Evolutionary conservation across 2,113 vertebrate species (phyloP).

Genomic region (Epinephelus moara): DNA sequence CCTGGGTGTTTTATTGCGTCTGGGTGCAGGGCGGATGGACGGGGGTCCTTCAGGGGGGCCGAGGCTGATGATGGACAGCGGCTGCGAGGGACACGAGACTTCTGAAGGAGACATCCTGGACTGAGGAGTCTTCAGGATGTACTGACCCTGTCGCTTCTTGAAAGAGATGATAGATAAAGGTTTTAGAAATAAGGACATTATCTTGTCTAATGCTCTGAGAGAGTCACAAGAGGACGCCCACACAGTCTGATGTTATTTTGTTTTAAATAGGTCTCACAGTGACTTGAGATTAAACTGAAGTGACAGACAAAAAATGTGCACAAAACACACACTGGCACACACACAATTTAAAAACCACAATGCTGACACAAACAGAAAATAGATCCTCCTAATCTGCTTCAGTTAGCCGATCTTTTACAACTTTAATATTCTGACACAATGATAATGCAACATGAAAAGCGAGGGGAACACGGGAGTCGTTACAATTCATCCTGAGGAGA

Average conservation of each 20-base stretch:
- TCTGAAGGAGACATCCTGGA: slow-evolving; percentile 61
- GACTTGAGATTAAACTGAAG: slow-evolving; percentile 15
- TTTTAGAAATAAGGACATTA: background rate
- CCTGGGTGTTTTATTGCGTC: slow-evolving; percentile 62
- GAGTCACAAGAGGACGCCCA: background rate
- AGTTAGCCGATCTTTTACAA: background rate
- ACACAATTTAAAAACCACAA: background rate
- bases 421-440: background rate
- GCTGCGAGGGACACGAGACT: slow-evolving; percentile 56
- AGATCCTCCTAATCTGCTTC: background rate
- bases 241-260: background rate
- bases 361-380: background rate
- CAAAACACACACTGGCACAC: background rate
- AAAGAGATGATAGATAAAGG: background rate
- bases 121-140: slow-evolving; percentile 83
- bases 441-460: no score
- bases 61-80: slow-evolving; percentile 61
- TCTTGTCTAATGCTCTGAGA: background rate
- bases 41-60: slow-evolving; percentile 37
- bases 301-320: background rate
- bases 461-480: no score
- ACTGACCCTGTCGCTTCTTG: slow-evolving; percentile 87
- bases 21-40: slow-evolving; percentile 36
- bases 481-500: background rate
- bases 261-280: slow-evolving; percentile 3